A percentile compares a stretch with the other conserved stretches of the same genome.
Evolutionary conservation across 1,140 invertebrate species (phyloP).

Genomic region (Anoplophora glabripennis): DNA sequence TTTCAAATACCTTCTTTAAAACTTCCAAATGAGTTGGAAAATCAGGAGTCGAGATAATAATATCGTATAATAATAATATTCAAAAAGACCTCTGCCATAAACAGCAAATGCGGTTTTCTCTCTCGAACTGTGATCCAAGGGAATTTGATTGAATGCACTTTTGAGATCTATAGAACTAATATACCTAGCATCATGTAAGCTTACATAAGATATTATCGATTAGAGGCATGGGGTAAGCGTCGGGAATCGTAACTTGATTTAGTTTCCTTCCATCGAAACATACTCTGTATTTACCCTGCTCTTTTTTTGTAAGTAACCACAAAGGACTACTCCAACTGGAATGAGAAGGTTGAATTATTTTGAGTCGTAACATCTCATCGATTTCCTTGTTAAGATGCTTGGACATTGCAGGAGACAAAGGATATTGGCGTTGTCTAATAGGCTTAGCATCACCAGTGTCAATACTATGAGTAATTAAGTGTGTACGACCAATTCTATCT

Average conservation of each 20-base stretch:
- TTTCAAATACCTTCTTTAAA: too few relatives aligned
- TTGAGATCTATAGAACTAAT: constrained; percentile 35
- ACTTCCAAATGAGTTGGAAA: too few relatives aligned
- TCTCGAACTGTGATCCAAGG: neutral
- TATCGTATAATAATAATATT: too few relatives aligned
- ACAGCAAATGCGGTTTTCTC: too few relatives aligned
- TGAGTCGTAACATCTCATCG: constrained; percentile 2
- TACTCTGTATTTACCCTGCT: constrained; percentile 26
- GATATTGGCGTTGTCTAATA: constrained; percentile 9
- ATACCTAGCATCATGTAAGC: constrained; percentile 27
- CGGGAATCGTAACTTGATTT: constrained; percentile 32
- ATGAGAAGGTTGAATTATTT: constrained; percentile 6
- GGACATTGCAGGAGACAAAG: constrained; percentile 2
- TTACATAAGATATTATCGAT: constrained; percentile 32
- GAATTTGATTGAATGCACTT: constrained; percentile 33
- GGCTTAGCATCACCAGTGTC: constrained; percentile 11
- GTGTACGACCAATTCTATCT: constrained; percentile 5
- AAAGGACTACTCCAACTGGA: constrained; percentile 2
- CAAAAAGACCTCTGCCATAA: too few relatives aligned
- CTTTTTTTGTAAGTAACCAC: constrained; percentile 14
- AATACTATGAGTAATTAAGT: constrained; percentile 3
- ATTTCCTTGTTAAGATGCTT: constrained; percentile 8
- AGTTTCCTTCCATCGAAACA: constrained; percentile 39
- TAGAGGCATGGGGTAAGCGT: constrained; percentile 27
- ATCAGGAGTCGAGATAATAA: too few relatives aligned